Conservation (phyloP, 92 coral and sea anemone genomes). For the Phymanthus crucifer region DNA sequence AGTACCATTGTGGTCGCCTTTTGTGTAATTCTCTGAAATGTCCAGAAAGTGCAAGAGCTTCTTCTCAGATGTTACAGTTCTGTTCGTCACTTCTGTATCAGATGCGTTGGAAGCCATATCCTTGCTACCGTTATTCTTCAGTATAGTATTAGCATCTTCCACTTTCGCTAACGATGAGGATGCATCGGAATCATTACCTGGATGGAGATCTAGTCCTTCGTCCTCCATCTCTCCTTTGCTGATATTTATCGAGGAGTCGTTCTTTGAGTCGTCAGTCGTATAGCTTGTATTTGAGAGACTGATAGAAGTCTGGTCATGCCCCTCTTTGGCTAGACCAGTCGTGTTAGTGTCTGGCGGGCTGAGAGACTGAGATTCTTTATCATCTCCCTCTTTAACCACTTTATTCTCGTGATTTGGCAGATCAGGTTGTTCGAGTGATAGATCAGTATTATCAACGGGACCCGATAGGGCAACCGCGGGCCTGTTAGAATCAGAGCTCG, state of each 20-base stretch:
- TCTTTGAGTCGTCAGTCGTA: neutral
- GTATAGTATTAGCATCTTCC: neutral
- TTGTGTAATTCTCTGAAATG: constrained; percentile 23
- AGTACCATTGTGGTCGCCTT: neutral
- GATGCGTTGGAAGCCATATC: neutral
- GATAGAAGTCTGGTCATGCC: too few species aligned
- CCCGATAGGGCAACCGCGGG: constrained; percentile 9
- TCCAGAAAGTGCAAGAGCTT: constrained; percentile 24
- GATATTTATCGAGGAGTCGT: neutral
- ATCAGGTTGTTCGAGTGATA: constrained; percentile 43
- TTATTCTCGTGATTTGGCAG: constrained; percentile 35
- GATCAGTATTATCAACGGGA: constrained; percentile 41
- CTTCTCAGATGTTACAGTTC: constrained; percentile 4
- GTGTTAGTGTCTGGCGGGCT: neutral
- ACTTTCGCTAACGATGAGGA: neutral
- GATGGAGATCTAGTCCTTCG: neutral
- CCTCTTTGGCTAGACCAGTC: too few species aligned
- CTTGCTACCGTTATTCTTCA: neutral
- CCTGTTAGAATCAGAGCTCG: neutral
- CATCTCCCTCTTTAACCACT: constrained; percentile 6
- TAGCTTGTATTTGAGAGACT: too few species aligned
- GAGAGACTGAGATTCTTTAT: neutral
- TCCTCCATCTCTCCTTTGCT: neutral
- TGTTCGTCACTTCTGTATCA: neutral
- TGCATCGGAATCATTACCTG: neutral